phyloP scores from a whole-genome alignment of 1,140 invertebrate species.

The Eulimnadia texana region DNA sequence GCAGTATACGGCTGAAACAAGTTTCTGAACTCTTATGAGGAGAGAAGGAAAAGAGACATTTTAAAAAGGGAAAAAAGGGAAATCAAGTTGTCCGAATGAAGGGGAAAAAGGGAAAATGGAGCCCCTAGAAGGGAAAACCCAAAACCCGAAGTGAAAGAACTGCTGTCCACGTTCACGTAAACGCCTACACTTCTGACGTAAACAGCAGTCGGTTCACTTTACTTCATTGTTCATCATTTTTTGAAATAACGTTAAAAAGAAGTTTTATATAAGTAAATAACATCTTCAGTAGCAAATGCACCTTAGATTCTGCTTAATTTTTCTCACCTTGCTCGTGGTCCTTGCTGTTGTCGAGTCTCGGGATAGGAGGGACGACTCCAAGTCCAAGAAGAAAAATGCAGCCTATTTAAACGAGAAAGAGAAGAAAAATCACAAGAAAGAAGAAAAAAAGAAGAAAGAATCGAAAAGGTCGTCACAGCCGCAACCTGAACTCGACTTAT shows the following conservation, averaged over 20 bases:
- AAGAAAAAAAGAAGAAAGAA: not conserved
- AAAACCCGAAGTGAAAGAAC: too few species aligned
- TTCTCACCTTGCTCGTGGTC: not conserved
- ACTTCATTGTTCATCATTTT: not conserved
- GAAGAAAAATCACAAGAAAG: not conserved
- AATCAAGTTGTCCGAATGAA: too few species aligned
- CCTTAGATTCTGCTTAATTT: not conserved
- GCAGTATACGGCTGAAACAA: too few species aligned
- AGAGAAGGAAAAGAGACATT: too few species aligned
- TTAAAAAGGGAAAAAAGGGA: too few species aligned
- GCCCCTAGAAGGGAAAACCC: too few species aligned
- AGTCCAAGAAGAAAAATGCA: not conserved
- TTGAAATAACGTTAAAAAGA: not conserved
- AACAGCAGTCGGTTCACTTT: too few species aligned
- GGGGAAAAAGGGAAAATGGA: too few species aligned
- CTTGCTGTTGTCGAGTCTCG: not conserved
- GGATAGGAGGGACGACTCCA: not conserved
- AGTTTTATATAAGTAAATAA: not conserved
- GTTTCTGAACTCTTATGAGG: too few species aligned
- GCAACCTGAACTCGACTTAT: not conserved
- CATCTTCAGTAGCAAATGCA: not conserved
- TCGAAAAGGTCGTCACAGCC: not conserved
- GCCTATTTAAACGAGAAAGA: not conserved
- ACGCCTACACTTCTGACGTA: too few species aligned
- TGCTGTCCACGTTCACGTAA: too few species aligned